Evolutionary conservation across 2,113 vertebrate genomes (phyloP).

Genomic region (Amphilophus citrinellus): DNA sequence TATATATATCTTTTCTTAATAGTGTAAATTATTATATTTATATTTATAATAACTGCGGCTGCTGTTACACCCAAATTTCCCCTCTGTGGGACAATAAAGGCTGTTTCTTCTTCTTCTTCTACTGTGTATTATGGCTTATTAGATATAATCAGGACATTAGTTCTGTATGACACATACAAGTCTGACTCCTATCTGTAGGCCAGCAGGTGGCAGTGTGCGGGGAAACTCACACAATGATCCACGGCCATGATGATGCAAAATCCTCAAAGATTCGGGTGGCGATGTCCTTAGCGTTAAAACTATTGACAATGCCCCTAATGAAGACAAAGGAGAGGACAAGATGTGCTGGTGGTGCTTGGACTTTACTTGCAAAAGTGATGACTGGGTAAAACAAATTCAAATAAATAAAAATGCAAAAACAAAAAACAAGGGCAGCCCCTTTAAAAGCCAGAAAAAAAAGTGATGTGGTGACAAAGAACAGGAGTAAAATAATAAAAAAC

Average conservation of each 20-base stretch:
- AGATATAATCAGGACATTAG: background rate
- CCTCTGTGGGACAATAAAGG: too few relatives aligned
- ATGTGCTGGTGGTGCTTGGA: background rate
- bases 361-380: background rate
- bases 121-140: background rate
- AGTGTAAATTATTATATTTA: too few relatives aligned
- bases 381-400: background rate
- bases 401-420: background rate
- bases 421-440: background rate
- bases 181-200: background rate
- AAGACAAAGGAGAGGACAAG: background rate
- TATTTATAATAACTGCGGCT: too few relatives aligned
- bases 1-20: too few relatives aligned
- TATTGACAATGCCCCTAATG: constrained; percentile 60
- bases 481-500: too few relatives aligned
- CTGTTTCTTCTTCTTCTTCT: too few relatives aligned
- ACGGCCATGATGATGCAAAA: constrained; percentile 88
- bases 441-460: background rate
- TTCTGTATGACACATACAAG: background rate
- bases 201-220: constrained; percentile 35
- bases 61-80: too few relatives aligned
- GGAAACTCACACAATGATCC: constrained; percentile 90
- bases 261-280: constrained; percentile 89
- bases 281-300: constrained; percentile 83
- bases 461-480: background rate